Evolutionary conservation across 2,113 vertebrate species (phyloP).

Genomic region (Lycaon pictus): DNA sequence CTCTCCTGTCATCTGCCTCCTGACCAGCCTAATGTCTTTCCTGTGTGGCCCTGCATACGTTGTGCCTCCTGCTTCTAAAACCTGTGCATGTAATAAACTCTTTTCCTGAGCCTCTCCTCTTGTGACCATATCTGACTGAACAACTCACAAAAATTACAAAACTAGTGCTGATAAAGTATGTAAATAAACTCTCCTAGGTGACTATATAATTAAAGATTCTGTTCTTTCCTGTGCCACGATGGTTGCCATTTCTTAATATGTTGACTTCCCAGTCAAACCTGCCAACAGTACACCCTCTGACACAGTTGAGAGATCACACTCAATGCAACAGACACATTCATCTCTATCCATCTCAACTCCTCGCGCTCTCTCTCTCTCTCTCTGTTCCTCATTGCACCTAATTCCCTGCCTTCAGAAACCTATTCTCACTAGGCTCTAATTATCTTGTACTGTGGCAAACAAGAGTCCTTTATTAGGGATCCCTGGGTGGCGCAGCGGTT

Average conservation of each 20-base stretch:
- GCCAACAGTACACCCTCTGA: not conserved
- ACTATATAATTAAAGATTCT: not conserved
- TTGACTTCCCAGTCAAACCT: not conserved
- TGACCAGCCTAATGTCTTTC: not conserved
- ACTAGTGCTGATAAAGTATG: not conserved
- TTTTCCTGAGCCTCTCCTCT: not conserved
- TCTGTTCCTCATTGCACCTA: not conserved
- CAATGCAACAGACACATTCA: not conserved
- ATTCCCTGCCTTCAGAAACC: not conserved
- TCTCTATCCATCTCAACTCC: not conserved
- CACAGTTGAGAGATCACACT: not conserved
- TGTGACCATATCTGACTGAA: not conserved
- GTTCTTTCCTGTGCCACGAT: not conserved
- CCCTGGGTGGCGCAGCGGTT: too few species aligned
- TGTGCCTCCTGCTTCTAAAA: not conserved
- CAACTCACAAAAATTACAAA: not conserved
- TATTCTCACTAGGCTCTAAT: too few species aligned
- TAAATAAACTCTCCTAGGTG: not conserved
- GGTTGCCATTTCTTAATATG: not conserved
- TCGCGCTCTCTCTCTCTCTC: too few species aligned
- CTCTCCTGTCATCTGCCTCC: accelerated
- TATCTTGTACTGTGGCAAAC: too few species aligned
- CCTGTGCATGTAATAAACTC: not conserved
- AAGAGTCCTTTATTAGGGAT: too few species aligned
- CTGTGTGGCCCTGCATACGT: accelerated